A percentile compares a stretch with the other conserved stretches of the same genome.
These are phyloP conservation scores for Noctuana brunneofusca DNA, from an alignment of 2,888 invertebrate species.

Conservation along the genomic window DNA sequence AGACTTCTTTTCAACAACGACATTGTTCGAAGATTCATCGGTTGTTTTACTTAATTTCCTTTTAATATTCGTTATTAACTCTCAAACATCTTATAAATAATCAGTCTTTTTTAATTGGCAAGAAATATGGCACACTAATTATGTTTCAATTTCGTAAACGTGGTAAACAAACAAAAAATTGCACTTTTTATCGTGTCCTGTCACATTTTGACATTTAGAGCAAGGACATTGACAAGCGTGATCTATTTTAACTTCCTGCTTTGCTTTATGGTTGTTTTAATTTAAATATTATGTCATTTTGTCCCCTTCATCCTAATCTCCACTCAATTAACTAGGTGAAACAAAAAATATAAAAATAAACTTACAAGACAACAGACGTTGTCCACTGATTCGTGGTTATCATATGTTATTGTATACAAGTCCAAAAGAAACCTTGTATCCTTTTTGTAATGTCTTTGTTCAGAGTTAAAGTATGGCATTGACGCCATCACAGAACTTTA, in stretches of 20 bases:
- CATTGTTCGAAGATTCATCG: slow-evolving; percentile 54
- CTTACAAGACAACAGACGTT: slow-evolving; percentile 87
- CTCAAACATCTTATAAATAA: slow-evolving; percentile 75
- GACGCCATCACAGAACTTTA: slow-evolving; percentile 66
- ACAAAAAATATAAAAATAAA: slow-evolving; percentile 43
- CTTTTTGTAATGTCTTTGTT: slow-evolving; percentile 92
- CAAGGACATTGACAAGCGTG: slow-evolving; percentile 61
- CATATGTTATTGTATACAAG: slow-evolving; percentile 93
- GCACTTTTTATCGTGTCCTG: slow-evolving; percentile 37
- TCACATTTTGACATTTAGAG: slow-evolving; percentile 68
- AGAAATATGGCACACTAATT: slow-evolving; percentile 48
- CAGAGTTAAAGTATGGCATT: slow-evolving; percentile 79
- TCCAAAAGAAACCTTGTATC: slow-evolving; percentile 92
- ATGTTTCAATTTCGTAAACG: slow-evolving; percentile 35
- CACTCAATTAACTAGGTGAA: slow-evolving; percentile 29
- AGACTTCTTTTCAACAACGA: slow-evolving; percentile 56
- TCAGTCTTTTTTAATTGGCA: slow-evolving; percentile 70
- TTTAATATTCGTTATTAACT: slow-evolving; percentile 70
- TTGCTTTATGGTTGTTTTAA: slow-evolving; percentile 44
- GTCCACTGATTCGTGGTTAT: slow-evolving; percentile 90
- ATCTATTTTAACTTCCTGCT: slow-evolving; percentile 55
- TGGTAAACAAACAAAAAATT: slow-evolving; percentile 50
- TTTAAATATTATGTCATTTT: slow-evolving; percentile 2
- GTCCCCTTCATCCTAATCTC: not conserved
- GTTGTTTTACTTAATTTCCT: slow-evolving; percentile 69